These are phyloP conservation scores for Gonatopus flavifemur DNA, from an alignment of 1,140 invertebrate genomes.

Conservation along the genomic window DNA sequence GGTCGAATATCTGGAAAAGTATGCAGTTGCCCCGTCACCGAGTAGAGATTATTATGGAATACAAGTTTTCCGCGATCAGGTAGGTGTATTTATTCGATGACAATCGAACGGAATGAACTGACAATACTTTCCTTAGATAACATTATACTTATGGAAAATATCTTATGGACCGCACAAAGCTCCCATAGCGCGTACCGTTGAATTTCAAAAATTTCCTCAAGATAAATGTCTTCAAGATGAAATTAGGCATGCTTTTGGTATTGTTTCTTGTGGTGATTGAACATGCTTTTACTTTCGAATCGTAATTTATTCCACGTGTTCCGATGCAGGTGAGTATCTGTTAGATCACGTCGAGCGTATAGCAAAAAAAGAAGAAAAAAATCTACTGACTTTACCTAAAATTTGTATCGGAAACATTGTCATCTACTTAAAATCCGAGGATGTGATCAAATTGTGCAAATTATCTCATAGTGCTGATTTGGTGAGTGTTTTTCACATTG, in stretches of 20 bases:
- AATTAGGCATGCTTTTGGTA: constrained; percentile 47
- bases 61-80: constrained; percentile 34
- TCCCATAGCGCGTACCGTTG: constrained; percentile 30
- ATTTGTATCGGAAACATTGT: constrained; percentile 33
- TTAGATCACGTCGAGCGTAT: constrained; percentile 29
- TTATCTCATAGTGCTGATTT: constrained; percentile 44
- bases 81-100: too few relatives aligned
- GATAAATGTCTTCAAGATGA: constrained; percentile 44
- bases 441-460: constrained; percentile 42
- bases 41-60: constrained; percentile 57
- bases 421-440: constrained; percentile 34
- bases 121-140: constrained; percentile 36
- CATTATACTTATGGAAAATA: constrained; percentile 53
- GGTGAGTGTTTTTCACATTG: too few relatives aligned
- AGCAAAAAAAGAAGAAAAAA: constrained; percentile 11
- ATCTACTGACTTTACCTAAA: constrained; percentile 35
- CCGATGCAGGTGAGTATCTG: constrained; percentile 24
- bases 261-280: background rate
- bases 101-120: constrained; percentile 4
- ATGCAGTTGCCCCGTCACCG: constrained; percentile 51
- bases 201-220: constrained; percentile 37
- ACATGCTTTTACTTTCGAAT: background rate
- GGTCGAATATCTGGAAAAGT: constrained; percentile 43
- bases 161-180: constrained; percentile 50
- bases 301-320: background rate